Evolutionary conservation across 2,888 invertebrate genomes (phyloP), one percentile per base, ranked within the genome.

Genomic region (Zaprionus obscuricornis): DNA sequence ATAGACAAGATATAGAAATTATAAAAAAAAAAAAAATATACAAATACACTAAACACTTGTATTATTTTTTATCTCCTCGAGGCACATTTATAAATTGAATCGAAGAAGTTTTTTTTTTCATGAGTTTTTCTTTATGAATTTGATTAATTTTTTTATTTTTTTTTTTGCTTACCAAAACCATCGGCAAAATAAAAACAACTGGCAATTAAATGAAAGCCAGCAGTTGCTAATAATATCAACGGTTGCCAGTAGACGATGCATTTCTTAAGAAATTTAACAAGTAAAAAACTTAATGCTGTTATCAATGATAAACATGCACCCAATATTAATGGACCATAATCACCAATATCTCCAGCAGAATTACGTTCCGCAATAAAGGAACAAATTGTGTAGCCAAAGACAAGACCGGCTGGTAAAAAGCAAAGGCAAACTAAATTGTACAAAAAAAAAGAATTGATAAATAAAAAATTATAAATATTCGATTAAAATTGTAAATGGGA

Each of bases 141-240:
- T 22, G 4, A 7, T 27, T 27, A 6, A 8, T 27, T 7, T 6
- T 8, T 8, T 27, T 27, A 2, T 3, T 27, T 27, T n/a, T 27
- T 3, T 3, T 27, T 7, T 6, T 1, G 72, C 88, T 88, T 57
- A 89, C 89, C 88, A 46, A 77, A 72, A 14, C 84, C 79, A 57
- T 87, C 75, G 31, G 79, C 87, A 68, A 89, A 89, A 63, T 87
- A 89, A 55, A 89, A 89, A 26, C 87, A 85, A 47, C 89, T 88
- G n/a, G 85, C 85, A 7, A 89, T 55, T 13, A 89, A 62, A 82
- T 87, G 76, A 42, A 88, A 82, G 2, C 51, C 62, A 2, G 64
- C 83, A 0, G 85, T 85, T 2, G 39, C 59, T 2, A 89, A 20
- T 0, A 89, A 60, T 16, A 89, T 45, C 14, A 82, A 51, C 2